Percentiles rank a stretch among this genome's conserved stretches.
phyloP scores from a whole-genome alignment of 1,140 invertebrate genomes.

The Penaeus chinensis region DNA sequence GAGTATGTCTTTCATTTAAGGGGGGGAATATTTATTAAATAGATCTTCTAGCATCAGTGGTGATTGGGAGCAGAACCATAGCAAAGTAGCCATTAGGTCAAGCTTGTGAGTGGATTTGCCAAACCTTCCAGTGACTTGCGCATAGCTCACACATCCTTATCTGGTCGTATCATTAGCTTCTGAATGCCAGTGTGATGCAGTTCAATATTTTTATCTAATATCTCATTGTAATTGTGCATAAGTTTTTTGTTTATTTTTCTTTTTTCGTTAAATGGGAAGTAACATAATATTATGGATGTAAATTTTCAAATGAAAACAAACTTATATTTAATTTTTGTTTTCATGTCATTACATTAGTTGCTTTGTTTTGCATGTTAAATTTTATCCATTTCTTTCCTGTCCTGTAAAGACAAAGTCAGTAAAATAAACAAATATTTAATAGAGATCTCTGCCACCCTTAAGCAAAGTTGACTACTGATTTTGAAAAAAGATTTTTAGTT shows the following conservation, averaged over 20 bases:
- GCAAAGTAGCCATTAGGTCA: conserved; percentile 27
- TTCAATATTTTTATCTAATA: conserved; percentile 54
- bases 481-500: conserved; percentile 11
- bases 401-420: conserved; percentile 8
- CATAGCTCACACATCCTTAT: neutral
- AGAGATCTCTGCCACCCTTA: conserved; percentile 3
- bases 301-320: conserved; percentile 37
- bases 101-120: conserved; percentile 34
- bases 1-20: conserved; percentile 43
- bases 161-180: conserved; percentile 26
- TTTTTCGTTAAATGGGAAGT: conserved; percentile 17
- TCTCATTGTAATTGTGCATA: conserved; percentile 48
- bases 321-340: conserved; percentile 34
- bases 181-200: conserved; percentile 38
- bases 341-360: conserved; percentile 24
- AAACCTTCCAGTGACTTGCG: conserved; percentile 30
- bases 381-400: conserved; percentile 19
- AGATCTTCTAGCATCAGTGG: conserved; percentile 8
- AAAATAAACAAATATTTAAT: conserved; percentile 41
- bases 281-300: conserved; percentile 44
- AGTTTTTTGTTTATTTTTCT: neutral
- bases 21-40: conserved; percentile 1
- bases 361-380: conserved; percentile 15
- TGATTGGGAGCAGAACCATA: conserved; percentile 26
- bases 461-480: neutral